Percentiles rank a stretch among this genome's conserved stretches.
phyloP scores from a whole-genome alignment of 2,797 vertebrate species.

The Denticeps clupeoides region DNA sequence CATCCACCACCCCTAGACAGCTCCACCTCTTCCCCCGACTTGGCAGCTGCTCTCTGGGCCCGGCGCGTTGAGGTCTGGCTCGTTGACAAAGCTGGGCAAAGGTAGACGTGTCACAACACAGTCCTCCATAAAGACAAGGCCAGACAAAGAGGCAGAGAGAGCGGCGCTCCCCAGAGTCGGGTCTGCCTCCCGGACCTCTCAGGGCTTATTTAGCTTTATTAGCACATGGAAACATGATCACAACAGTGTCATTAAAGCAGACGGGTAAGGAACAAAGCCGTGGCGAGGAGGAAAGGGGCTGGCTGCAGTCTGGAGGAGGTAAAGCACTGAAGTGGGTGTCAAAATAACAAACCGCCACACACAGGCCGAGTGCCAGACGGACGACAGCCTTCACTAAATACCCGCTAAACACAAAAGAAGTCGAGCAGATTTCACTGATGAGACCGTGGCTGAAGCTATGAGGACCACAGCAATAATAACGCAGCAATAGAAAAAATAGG shows the following conservation, averaged over 20 bases:
- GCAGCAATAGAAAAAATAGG: no score
- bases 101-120: constrained; percentile 27
- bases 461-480: no score
- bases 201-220: constrained; percentile 10
- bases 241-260: constrained; percentile 24
- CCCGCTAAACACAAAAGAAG: neutral
- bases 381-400: neutral
- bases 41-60: constrained; percentile 14
- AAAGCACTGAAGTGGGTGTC: constrained; percentile 1
- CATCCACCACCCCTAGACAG: neutral
- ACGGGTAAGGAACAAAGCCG: constrained; percentile 6
- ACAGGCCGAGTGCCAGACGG: neutral
- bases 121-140: neutral
- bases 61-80: neutral
- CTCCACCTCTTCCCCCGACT: constrained; percentile 1
- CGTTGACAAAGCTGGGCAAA: constrained; percentile 10
- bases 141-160: constrained; percentile 11
- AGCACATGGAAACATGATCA: constrained; percentile 19
- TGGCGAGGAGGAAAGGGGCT: neutral
- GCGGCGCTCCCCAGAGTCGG: neutral
- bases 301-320: neutral
- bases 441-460: constrained; percentile 16
- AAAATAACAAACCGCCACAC: neutral
- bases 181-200: neutral
- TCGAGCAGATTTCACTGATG: neutral